Evolutionary conservation across 2,113 vertebrate species (phyloP).

Genomic region (Odontesthes bonariensis): DNA sequence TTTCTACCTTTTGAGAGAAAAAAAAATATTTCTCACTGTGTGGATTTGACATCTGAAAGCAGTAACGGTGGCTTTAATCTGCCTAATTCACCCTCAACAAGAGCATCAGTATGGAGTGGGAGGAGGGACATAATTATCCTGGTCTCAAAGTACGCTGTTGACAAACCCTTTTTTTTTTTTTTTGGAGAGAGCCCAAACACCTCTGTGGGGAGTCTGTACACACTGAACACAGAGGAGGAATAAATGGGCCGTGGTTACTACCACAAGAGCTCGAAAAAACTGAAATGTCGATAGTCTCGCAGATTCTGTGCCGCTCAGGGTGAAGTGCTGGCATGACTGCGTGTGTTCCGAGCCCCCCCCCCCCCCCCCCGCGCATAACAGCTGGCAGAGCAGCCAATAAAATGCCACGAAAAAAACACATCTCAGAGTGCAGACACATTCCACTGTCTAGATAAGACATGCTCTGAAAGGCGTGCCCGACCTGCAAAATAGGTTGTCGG

Average conservation of each 20-base stretch:
- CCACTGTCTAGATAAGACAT: conserved; percentile 61
- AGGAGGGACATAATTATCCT: not conserved
- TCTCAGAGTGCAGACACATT: conserved; percentile 58
- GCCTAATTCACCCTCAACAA: conserved; percentile 1
- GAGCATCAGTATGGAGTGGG: not conserved
- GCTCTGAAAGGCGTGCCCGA: conserved; percentile 20
- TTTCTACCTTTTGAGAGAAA: too few species aligned
- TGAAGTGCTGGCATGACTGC: not conserved
- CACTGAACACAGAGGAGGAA: not conserved
- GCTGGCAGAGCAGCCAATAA: not conserved
- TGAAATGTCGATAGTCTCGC: not conserved
- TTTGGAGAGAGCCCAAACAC: conserved; percentile 7
- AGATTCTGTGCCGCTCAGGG: not conserved
- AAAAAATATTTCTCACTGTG: too few species aligned
- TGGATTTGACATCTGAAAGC: too few species aligned
- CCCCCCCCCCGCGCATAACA: too few species aligned
- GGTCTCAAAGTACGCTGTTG: not conserved
- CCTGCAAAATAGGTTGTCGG: not conserved
- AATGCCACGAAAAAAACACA: not conserved
- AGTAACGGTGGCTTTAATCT: not conserved
- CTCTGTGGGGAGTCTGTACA: not conserved
- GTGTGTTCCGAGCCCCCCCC: not conserved
- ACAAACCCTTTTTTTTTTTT: conserved; percentile 8
- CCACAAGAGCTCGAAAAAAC: not conserved
- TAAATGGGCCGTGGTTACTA: not conserved